Percentiles rank a stretch among this genome's conserved stretches.
Evolutionary conservation across 53 echinoderm and acorn worm species (phyloP).

Genomic region (Stichopus horrens): DNA sequence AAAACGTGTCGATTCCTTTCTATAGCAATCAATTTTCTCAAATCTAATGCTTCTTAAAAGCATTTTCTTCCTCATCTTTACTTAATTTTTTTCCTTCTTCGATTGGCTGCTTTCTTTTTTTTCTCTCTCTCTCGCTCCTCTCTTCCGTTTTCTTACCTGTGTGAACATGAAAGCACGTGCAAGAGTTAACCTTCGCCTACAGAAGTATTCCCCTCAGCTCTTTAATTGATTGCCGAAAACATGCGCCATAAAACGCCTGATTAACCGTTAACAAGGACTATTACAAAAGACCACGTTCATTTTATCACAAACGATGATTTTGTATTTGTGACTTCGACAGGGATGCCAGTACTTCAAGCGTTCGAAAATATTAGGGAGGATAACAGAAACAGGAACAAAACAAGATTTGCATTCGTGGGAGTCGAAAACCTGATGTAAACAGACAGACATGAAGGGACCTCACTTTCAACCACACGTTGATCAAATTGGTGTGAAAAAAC

Average conservation of each 20-base stretch:
- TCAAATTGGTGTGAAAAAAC: not conserved
- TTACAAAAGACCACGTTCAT: slow-evolving; percentile 28
- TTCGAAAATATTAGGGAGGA: not conserved
- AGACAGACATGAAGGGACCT: too few relatives aligned
- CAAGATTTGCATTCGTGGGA: not conserved
- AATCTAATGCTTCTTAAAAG: not conserved
- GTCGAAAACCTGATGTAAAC: too few relatives aligned
- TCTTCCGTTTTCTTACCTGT: not conserved
- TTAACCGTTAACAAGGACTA: slow-evolving; percentile 10
- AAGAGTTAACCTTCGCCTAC: not conserved
- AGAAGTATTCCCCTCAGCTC: not conserved
- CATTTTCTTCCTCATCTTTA: not conserved
- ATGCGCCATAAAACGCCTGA: slow-evolving; percentile 28
- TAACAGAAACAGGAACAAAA: not conserved
- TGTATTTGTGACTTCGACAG: not conserved
- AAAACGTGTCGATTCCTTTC: slow-evolving; percentile 31
- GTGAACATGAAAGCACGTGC: not conserved
- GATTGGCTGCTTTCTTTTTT: too few relatives aligned
- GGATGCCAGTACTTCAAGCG: not conserved
- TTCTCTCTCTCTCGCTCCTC: too few relatives aligned
- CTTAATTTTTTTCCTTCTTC: too few relatives aligned
- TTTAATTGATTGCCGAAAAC: slow-evolving; percentile 27
- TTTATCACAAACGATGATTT: not conserved
- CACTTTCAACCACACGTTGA: not conserved
- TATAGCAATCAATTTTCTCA: slow-evolving; percentile 11